phyloP scores from a whole-genome alignment of 2,113 vertebrate species.

The Clupea harengus region DNA sequence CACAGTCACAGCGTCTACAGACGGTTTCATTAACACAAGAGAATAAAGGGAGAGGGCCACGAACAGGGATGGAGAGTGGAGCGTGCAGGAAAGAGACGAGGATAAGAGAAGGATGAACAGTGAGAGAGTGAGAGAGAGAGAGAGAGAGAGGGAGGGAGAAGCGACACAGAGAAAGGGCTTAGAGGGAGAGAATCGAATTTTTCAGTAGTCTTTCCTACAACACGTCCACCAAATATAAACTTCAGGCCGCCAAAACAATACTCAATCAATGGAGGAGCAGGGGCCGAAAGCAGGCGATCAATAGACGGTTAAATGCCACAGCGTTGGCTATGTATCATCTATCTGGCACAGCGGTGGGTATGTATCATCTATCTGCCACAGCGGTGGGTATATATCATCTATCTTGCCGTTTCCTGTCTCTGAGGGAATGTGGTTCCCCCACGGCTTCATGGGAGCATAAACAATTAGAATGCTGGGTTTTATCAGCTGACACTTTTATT shows the following conservation, averaged over 20 bases:
- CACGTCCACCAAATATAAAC: background rate
- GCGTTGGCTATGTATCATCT: background rate
- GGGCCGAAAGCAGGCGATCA: background rate
- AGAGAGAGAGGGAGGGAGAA: background rate
- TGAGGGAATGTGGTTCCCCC: background rate
- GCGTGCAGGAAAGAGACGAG: too few relatives aligned
- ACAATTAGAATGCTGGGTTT: background rate
- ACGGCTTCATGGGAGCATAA: background rate
- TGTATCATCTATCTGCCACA: too few relatives aligned
- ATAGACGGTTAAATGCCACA: background rate
- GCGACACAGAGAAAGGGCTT: background rate
- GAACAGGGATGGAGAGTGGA: too few relatives aligned
- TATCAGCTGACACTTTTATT: background rate
- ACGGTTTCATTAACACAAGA: too few relatives aligned
- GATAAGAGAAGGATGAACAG: background rate
- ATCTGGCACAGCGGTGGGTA: too few relatives aligned
- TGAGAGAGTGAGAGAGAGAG: background rate
- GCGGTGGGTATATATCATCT: too few relatives aligned
- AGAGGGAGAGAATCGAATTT: background rate
- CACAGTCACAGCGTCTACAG: too few relatives aligned
- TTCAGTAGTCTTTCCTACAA: background rate
- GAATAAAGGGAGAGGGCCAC: too few relatives aligned
- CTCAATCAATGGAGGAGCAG: background rate
- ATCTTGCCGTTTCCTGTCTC: background rate
- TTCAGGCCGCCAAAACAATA: background rate